Evolutionary conservation across 2,888 invertebrate genomes (phyloP).

Genomic region (Platycheirus rosarum): DNA sequence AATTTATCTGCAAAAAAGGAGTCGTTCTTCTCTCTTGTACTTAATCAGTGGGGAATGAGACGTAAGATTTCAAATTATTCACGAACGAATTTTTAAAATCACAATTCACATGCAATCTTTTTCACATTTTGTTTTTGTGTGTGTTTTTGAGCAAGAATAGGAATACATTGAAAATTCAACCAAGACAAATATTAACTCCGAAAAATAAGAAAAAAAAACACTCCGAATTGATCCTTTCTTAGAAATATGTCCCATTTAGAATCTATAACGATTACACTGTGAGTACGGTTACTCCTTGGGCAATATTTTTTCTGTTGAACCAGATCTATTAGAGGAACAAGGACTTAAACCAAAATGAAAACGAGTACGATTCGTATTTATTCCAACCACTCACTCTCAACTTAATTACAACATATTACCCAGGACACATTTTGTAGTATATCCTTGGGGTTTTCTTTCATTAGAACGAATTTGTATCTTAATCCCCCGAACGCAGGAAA

Average conservation of each 20-base stretch:
- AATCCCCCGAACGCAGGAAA: background rate
- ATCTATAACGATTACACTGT: too few species aligned
- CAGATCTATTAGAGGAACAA: too few species aligned
- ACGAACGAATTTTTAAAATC: conserved; percentile 1
- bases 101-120: too few species aligned
- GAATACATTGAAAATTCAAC: too few species aligned
- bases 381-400: conserved; percentile 48
- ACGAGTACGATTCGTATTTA: conserved; percentile 20
- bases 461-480: conserved; percentile 5
- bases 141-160: background rate
- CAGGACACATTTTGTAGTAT: conserved; percentile 38
- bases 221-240: conserved; percentile 30
- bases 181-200: too few species aligned
- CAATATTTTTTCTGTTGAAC: conserved; percentile 48
- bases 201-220: too few species aligned
- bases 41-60: conserved; percentile 4
- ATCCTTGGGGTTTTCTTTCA: background rate
- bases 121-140: background rate
- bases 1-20: conserved; percentile 44
- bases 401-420: conserved; percentile 42
- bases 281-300: conserved; percentile 12
- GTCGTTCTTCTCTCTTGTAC: conserved; percentile 4
- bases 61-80: conserved; percentile 4
- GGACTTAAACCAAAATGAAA: background rate
- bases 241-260: background rate